Percentiles rank a stretch among this genome's conserved stretches.
phyloP scores from a whole-genome alignment of 2,888 invertebrate genomes.

The Rambutsinella grinnellia region DNA sequence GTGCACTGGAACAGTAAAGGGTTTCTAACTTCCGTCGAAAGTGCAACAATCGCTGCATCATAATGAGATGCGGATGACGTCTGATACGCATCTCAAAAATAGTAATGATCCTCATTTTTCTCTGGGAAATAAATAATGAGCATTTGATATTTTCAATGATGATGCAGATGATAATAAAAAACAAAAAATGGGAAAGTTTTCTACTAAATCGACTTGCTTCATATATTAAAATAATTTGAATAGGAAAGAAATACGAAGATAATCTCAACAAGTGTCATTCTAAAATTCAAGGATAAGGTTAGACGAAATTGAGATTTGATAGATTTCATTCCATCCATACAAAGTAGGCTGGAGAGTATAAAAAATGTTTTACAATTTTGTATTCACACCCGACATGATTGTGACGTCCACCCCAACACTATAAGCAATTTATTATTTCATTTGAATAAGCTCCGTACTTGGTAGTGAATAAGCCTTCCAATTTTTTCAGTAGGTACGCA shows the following conservation, averaged over 20 bases:
- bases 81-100: background rate
- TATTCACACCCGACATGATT: constrained; percentile 21
- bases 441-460: constrained; percentile 11
- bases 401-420: background rate
- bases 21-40: background rate
- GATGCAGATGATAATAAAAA: background rate
- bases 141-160: constrained; percentile 17
- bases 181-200: background rate
- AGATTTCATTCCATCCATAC: constrained; percentile 28
- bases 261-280: constrained; percentile 46
- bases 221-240: background rate
- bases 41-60: background rate
- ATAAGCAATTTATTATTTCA: constrained; percentile 18
- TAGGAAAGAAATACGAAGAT: no score
- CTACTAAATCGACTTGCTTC: no score
- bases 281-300: constrained; percentile 12
- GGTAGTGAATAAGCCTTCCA: no score
- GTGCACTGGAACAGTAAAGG: background rate
- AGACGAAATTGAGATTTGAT: constrained; percentile 39
- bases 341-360: constrained; percentile 5
- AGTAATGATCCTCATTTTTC: background rate
- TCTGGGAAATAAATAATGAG: constrained; percentile 13
- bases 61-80: background rate
- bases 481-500: background rate
- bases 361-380: constrained; percentile 24